These are phyloP conservation scores for Marronus borbonicus DNA, from an alignment of 2,888 invertebrate genomes.

Conservation along the genomic window DNA sequence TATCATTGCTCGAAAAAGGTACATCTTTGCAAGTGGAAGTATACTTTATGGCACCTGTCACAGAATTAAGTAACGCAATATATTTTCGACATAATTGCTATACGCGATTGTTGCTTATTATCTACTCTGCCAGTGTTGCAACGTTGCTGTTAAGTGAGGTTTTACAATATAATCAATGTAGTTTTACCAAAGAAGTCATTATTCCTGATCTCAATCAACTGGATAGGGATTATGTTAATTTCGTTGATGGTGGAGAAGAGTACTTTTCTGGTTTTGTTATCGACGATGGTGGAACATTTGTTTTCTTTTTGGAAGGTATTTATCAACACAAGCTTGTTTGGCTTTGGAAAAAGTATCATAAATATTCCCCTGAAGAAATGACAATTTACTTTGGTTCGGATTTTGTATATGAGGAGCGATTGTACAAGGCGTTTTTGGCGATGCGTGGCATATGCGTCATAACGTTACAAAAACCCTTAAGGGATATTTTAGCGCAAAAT, in stretches of 20 bases:
- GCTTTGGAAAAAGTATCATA: conserved; percentile 53
- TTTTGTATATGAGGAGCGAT: conserved; percentile 61
- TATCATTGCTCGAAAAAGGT: conserved; percentile 51
- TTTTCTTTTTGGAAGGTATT: conserved; percentile 57
- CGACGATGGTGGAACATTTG: conserved; percentile 53
- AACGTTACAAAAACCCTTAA: conserved; percentile 60
- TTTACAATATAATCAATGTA: conserved; percentile 55
- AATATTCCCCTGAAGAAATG: conserved; percentile 49
- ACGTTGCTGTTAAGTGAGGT: conserved; percentile 54
- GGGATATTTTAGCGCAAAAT: conserved; percentile 60
- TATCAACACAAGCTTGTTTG: conserved; percentile 47
- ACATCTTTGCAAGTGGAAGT: conserved; percentile 58
- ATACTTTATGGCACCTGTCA: conserved; percentile 53
- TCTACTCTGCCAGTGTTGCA: conserved; percentile 55
- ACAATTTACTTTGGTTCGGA: conserved; percentile 64
- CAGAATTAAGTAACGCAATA: conserved; percentile 32
- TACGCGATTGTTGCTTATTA: conserved; percentile 56
- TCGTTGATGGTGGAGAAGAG: background rate
- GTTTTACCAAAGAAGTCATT: conserved; percentile 51
- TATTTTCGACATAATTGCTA: conserved; percentile 42
- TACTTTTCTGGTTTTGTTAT: conserved; percentile 58
- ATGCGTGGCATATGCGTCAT: conserved; percentile 60
- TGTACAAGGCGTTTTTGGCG: conserved; percentile 60
- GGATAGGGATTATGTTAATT: background rate
- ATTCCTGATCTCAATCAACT: conserved; percentile 53